Evolutionary conservation across 2,797 vertebrate species (phyloP).

Genomic region (Labeo calbasu): DNA sequence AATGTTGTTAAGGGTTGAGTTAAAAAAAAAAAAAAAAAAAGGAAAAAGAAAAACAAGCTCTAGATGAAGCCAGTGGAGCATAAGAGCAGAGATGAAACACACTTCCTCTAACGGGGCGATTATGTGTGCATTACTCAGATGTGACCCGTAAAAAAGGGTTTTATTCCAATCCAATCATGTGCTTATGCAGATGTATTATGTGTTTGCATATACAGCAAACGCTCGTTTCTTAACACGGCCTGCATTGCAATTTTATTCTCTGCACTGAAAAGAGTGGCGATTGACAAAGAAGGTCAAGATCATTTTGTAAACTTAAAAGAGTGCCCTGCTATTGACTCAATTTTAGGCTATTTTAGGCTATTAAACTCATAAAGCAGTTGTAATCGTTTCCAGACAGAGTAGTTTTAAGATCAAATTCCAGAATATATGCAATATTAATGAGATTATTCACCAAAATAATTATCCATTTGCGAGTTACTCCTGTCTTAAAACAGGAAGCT

Average conservation of each 20-base stretch:
- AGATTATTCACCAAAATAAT: neutral
- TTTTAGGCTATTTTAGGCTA: too few relatives aligned
- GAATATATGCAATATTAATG: neutral
- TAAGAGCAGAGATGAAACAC: conserved; percentile 66
- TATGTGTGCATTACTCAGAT: conserved; percentile 57
- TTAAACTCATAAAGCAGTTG: neutral
- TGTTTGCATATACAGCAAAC: neutral
- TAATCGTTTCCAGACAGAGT: neutral
- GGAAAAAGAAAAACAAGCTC: conserved; percentile 54
- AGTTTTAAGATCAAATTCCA: neutral
- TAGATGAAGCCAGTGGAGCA: conserved; percentile 44
- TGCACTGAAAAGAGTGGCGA: neutral
- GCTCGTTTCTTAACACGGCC: neutral
- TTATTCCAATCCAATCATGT: conserved; percentile 22
- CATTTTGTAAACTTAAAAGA: neutral
- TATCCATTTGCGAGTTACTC: neutral
- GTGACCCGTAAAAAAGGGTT: conserved; percentile 35
- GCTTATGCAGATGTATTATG: conserved; percentile 27
- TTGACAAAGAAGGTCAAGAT: neutral
- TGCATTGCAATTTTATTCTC: neutral
- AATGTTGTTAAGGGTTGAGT: conserved; percentile 84
- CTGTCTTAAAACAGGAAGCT: neutral
- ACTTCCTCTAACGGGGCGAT: conserved; percentile 63
- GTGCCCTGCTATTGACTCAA: neutral
- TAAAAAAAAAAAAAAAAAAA: conserved; percentile 72